phyloP scores from a whole-genome alignment of 2,888 invertebrate species.

The Oligia strigilis region DNA sequence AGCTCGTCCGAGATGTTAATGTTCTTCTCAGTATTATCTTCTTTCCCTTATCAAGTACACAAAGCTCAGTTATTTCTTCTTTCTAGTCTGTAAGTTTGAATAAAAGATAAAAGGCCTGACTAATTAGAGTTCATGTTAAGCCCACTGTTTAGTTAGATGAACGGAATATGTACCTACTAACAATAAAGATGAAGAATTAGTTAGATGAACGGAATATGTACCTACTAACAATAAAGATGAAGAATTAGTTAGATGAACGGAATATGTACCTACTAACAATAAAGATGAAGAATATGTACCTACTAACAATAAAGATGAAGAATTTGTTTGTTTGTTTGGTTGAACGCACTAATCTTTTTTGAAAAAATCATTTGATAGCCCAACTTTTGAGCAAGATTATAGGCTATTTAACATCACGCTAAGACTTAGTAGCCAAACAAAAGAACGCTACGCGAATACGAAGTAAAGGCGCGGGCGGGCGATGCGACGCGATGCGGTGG shows the following conservation, averaged over 20 bases:
- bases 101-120: not conserved
- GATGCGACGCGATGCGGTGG: too few relatives aligned
- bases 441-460: not conserved
- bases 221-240: too few relatives aligned
- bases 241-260: not conserved
- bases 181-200: not conserved
- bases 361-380: not conserved
- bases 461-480: not conserved
- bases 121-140: not conserved
- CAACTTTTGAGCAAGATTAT: not conserved
- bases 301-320: too few relatives aligned
- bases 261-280: not conserved
- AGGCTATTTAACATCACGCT: not conserved
- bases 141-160: slow-evolving; percentile 1
- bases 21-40: not conserved
- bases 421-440: not conserved
- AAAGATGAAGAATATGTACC: too few relatives aligned
- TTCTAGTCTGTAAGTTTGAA: not conserved
- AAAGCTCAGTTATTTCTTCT: not conserved
- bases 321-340: not conserved
- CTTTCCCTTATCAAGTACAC: not conserved
- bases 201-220: too few relatives aligned
- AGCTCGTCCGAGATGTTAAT: not conserved
- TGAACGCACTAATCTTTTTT: not conserved
- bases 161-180: not conserved